These are phyloP conservation scores for Anaspis maculata DNA, from an alignment of 2,888 invertebrate genomes.

Conservation along the genomic window DNA sequence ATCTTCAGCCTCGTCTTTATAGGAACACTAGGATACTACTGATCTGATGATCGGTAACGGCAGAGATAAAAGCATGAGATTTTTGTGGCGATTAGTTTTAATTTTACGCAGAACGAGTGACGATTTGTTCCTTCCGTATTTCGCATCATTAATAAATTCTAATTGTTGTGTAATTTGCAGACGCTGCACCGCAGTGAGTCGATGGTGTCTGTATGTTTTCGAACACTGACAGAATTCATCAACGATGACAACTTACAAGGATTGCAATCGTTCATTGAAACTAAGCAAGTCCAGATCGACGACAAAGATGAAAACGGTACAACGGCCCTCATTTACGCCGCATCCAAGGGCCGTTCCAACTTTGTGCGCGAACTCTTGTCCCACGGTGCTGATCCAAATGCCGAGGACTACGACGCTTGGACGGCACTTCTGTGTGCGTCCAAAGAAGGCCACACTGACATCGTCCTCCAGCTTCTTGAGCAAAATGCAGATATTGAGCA, in stretches of 20 bases:
- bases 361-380: slow-evolving; percentile 79
- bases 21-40: too few species aligned
- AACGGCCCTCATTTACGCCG: slow-evolving; percentile 88
- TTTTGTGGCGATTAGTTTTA: too few species aligned
- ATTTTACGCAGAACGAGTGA: too few species aligned
- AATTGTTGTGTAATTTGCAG: slow-evolving; percentile 47
- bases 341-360: slow-evolving; percentile 72
- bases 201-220: slow-evolving; percentile 84
- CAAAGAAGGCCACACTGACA: slow-evolving; percentile 76
- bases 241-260: slow-evolving; percentile 72
- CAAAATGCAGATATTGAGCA: slow-evolving; percentile 81
- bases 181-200: slow-evolving; percentile 84
- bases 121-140: too few species aligned
- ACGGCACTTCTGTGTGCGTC: slow-evolving; percentile 84
- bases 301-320: slow-evolving; percentile 89
- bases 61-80: too few species aligned
- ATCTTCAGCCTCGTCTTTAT: too few species aligned
- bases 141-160: too few species aligned
- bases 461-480: slow-evolving; percentile 74
- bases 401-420: slow-evolving; percentile 91
- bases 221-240: slow-evolving; percentile 70
- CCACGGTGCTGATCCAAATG: slow-evolving; percentile 87
- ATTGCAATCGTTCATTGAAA: slow-evolving; percentile 73
- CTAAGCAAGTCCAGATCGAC: slow-evolving; percentile 73
- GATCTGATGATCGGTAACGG: too few species aligned